phyloP scores from a whole-genome alignment of 1,140 invertebrate species.

The Xylocopa sonorina region DNA sequence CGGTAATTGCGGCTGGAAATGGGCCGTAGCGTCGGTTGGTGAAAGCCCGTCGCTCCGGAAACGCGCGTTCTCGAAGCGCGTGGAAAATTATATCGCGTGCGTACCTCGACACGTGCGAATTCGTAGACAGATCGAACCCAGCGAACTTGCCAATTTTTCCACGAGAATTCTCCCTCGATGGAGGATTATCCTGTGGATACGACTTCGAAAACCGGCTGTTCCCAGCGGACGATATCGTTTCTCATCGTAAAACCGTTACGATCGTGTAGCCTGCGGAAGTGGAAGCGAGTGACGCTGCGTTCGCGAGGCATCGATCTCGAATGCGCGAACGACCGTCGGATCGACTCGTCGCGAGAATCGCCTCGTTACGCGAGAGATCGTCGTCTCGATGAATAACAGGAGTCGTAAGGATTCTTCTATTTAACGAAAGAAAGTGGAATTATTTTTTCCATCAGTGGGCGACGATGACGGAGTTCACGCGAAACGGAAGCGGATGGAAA shows the following conservation, averaged over 20 bases:
- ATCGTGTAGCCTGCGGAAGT: background rate
- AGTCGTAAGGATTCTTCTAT: no score
- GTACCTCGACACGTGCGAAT: constrained; percentile 21
- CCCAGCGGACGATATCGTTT: background rate
- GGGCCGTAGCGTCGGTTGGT: background rate
- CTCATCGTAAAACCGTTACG: background rate
- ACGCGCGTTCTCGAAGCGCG: constrained; percentile 1
- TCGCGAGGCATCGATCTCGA: background rate
- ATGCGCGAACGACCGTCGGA: background rate
- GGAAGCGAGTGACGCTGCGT: no score
- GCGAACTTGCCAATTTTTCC: no score
- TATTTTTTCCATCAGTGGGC: no score
- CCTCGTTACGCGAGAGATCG: no score
- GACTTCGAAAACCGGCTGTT: constrained; percentile 6
- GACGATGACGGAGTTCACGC: no score
- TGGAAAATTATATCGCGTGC: constrained; percentile 27
- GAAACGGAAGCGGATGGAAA: constrained; percentile 18
- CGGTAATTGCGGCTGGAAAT: constrained; percentile 12
- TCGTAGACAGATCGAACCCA: no score
- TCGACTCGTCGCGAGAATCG: background rate
- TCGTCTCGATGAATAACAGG: no score
- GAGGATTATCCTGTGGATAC: constrained; percentile 13
- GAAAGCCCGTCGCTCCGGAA: constrained; percentile 17
- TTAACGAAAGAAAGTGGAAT: no score
- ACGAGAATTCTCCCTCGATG: background rate